phyloP scores from a whole-genome alignment of 2,888 invertebrate species.

The Aporophyla nigra region DNA sequence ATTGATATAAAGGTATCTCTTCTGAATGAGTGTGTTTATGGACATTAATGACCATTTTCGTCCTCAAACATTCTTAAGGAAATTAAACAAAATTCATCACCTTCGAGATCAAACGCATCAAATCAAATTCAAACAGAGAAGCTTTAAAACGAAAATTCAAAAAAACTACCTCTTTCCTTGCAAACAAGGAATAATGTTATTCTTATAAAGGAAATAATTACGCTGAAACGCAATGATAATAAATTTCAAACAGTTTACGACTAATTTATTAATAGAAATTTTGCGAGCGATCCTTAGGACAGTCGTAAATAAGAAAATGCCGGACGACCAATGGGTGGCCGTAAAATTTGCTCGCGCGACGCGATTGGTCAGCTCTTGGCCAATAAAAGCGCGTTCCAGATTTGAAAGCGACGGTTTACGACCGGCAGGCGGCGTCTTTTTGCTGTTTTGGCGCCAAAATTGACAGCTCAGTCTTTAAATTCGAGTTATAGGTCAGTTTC shows the following conservation, averaged over 20 bases:
- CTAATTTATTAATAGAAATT: slow-evolving; percentile 91
- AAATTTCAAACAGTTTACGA: slow-evolving; percentile 88
- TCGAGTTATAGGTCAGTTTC: slow-evolving; percentile 70
- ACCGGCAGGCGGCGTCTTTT: slow-evolving; percentile 86
- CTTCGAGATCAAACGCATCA: slow-evolving; percentile 43
- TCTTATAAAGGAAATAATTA: slow-evolving; percentile 90
- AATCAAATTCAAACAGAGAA: slow-evolving; percentile 44
- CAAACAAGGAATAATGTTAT: slow-evolving; percentile 80
- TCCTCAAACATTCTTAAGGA: slow-evolving; percentile 6
- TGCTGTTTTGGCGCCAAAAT: slow-evolving; percentile 90
- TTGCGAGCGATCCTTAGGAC: slow-evolving; percentile 88
- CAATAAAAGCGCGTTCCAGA: slow-evolving; percentile 85
- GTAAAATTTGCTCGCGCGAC: slow-evolving; percentile 85
- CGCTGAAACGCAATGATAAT: slow-evolving; percentile 84
- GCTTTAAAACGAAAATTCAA: slow-evolving; percentile 27
- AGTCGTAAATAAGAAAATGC: slow-evolving; percentile 89
- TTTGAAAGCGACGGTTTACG: slow-evolving; percentile 90
- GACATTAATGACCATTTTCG: slow-evolving; percentile 22
- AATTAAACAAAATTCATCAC: slow-evolving; percentile 44
- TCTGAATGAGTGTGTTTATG: slow-evolving; percentile 25
- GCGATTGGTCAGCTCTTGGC: slow-evolving; percentile 85
- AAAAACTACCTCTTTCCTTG: slow-evolving; percentile 62
- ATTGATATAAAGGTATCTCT: slow-evolving; percentile 9
- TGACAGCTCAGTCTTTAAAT: slow-evolving; percentile 78
- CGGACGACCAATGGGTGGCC: slow-evolving; percentile 84